Base-by-base conservation (phyloP, 1,140 invertebrate genomes). In the Drosophila kurseongensis region DNA sequence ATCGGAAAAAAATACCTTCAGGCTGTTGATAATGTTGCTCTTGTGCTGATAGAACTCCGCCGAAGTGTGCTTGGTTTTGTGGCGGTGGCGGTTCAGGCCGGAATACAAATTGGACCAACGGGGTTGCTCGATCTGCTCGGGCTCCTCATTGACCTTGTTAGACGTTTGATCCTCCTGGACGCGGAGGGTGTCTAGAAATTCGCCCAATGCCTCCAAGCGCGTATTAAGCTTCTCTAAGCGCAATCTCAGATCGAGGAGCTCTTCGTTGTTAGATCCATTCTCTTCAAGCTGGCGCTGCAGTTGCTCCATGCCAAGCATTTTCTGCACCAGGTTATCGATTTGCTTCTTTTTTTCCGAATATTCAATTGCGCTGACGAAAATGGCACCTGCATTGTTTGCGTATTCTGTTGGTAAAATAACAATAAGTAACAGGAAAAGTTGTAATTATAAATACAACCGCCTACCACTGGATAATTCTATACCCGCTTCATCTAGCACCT, bases 1-100 rank as follows among this genome's bases (percentile, higher is more conserved):
- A 23, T 23, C 23, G 23, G 23, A 4, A 23, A 23, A 23, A 23
- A 23, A 23, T 56, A 77, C 75, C 68, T 67, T 79, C 0, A 79
- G 54, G 9, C 77, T 78, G 12, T 42, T 40, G 14, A 79, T 79
- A 13, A 79, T 74, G 18, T 79, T 79, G 0, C 29, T 51, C 41
- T 79, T 79, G 18, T 79, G 68, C 36, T 57, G 60, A 41, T 73
- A 79, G 27, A 79, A 79, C 12, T 78, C 68, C 2, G 76, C 76
- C 0, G 45, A 13, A 10, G 68, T 40, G n/a, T 47, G 29, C 0
- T 35, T 18, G 10, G 36, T 16, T 12, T 72, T 66, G 36, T 61
- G 16, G 3, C 76, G 68, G 52, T 78, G 38, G 23, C 41, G 68
- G 41, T 74, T 79, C 4, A 79, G 27, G 0, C 76, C 76, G 0